These are phyloP conservation scores for Congeria kusceri DNA, from an alignment of 2,888 invertebrate species.

Conservation along the genomic window DNA sequence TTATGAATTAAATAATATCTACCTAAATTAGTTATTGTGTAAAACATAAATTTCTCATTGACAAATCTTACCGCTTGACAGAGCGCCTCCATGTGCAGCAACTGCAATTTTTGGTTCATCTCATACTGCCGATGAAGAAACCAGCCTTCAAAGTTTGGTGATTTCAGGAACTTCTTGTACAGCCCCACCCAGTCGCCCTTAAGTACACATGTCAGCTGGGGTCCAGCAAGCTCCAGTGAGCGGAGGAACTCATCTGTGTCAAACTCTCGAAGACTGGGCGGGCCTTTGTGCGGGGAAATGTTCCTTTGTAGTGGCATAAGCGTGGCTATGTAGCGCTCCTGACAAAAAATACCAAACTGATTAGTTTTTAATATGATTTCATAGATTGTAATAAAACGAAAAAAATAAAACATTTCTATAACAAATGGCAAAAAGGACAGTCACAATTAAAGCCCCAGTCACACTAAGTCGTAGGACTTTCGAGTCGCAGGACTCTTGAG, in stretches of 20 bases:
- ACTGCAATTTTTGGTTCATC: constrained; percentile 94
- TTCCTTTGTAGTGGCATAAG: constrained; percentile 99
- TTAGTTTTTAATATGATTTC: too few species aligned
- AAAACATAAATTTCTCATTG: too few species aligned
- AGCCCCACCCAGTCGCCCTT: constrained; percentile 99
- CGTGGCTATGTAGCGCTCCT: constrained; percentile 98
- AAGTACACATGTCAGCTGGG: constrained; percentile 95
- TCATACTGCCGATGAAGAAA: constrained; percentile 95
- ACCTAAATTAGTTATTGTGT: too few species aligned
- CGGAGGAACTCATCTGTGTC: constrained; percentile 97
- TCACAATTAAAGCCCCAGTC: too few species aligned
- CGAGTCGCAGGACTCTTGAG: too few species aligned
- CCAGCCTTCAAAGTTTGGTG: constrained; percentile 99
- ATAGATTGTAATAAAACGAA: too few species aligned
- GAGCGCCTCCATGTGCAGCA: constrained; percentile 96
- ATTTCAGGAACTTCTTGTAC: constrained; percentile 92
- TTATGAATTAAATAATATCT: too few species aligned
- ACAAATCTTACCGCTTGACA: constrained; percentile 90
- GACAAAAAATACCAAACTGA: constrained; percentile 73
- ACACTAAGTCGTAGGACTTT: too few species aligned
- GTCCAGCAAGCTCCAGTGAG: constrained; percentile 95
- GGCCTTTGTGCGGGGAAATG: constrained; percentile 97
- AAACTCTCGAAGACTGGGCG: constrained; percentile 96
- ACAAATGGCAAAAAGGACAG: too few species aligned
- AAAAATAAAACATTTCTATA: too few species aligned